phyloP scores from a whole-genome alignment of 2,888 invertebrate species.

The Diachrysia chrysitis region DNA sequence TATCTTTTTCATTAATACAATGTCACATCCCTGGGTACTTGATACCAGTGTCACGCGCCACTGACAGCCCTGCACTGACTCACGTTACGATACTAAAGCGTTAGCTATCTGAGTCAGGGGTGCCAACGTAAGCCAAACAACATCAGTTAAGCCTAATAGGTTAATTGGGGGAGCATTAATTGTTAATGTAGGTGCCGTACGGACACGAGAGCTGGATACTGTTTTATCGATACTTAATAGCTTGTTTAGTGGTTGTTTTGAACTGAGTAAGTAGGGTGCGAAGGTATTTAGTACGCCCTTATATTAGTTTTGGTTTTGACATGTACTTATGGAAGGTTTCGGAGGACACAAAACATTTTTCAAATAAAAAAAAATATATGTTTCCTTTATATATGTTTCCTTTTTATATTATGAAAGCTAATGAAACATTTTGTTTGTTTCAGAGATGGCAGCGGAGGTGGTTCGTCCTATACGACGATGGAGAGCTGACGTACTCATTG shows the following conservation, averaged over 20 bases:
- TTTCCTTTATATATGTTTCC: too few species aligned
- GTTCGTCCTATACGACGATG: slow-evolving; percentile 99
- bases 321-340: too few species aligned
- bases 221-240: slow-evolving; percentile 22
- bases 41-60: background rate
- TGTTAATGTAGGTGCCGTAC: slow-evolving; percentile 54
- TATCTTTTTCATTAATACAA: background rate
- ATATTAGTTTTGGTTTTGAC: background rate
- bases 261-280: background rate
- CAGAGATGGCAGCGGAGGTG: slow-evolving; percentile 99
- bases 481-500: slow-evolving; percentile 98
- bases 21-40: slow-evolving; percentile 1
- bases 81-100: slow-evolving; percentile 25
- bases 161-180: slow-evolving; percentile 67
- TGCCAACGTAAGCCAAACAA: slow-evolving; percentile 7
- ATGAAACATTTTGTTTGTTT: slow-evolving; percentile 79
- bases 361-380: too few species aligned
- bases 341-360: too few species aligned
- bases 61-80: slow-evolving; percentile 21
- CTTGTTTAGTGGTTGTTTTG: slow-evolving; percentile 28
- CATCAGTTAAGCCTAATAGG: slow-evolving; percentile 59
- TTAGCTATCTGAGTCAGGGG: slow-evolving; percentile 31
- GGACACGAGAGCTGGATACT: slow-evolving; percentile 34
- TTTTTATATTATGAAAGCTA: slow-evolving; percentile 8
- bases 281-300: background rate